Evolutionary conservation across 2,888 invertebrate genomes (phyloP).

Genomic region (Yponomeuta malinellus): DNA sequence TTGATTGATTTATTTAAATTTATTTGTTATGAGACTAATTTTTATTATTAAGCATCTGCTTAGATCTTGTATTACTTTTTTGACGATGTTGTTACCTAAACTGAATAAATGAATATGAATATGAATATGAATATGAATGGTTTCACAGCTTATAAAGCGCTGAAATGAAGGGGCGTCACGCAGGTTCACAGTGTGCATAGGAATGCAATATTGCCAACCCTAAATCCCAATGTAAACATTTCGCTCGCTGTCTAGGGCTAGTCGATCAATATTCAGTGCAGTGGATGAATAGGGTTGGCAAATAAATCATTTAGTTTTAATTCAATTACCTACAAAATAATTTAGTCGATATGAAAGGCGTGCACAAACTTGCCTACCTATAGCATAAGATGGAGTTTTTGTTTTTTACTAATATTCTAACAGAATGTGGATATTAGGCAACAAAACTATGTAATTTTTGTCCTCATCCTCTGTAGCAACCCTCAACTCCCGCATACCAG

Average conservation of each 20-base stretch:
- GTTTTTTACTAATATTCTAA: not conserved
- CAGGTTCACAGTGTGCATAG: constrained; percentile 22
- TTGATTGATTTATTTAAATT: too few relatives aligned
- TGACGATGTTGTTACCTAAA: too few relatives aligned
- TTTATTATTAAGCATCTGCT: too few relatives aligned
- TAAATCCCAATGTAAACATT: constrained; percentile 63
- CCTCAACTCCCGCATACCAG: constrained; percentile 52
- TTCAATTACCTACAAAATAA: not conserved
- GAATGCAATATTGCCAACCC: constrained; percentile 63
- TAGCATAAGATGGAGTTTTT: not conserved
- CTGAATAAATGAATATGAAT: too few relatives aligned
- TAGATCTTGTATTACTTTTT: too few relatives aligned
- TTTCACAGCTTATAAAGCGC: constrained; percentile 7
- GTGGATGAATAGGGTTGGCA: constrained; percentile 30
- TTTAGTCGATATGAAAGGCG: not conserved
- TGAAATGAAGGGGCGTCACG: constrained; percentile 14
- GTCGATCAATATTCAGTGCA: constrained; percentile 52
- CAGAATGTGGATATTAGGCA: not conserved
- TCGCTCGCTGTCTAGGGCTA: constrained; percentile 41
- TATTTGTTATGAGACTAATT: too few relatives aligned
- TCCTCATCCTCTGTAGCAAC: constrained; percentile 29
- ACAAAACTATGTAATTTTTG: not conserved
- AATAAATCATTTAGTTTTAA: not conserved
- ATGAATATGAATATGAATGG: too few relatives aligned
- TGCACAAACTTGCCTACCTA: too few relatives aligned